Conservation (phyloP, 2,113 vertebrate species). For the Brevimyrus niger region DNA sequence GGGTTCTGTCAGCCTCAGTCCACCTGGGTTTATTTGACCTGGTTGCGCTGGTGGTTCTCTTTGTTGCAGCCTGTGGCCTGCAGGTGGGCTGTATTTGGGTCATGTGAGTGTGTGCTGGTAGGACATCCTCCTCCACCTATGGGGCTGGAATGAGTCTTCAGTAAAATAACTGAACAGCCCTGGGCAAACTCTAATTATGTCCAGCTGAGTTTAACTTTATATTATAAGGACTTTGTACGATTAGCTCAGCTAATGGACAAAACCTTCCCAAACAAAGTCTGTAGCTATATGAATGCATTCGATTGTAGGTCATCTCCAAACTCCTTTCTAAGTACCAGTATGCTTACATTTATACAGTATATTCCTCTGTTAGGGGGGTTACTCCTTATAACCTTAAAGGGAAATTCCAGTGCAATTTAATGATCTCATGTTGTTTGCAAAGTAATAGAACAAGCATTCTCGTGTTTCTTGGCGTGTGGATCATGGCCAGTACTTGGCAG, state of each 20-base stretch:
- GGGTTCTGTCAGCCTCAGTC: neutral
- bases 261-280: neutral
- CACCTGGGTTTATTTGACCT: neutral
- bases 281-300: neutral
- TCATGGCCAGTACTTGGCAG: neutral
- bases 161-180: neutral
- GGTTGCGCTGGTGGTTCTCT: neutral
- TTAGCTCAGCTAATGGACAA: neutral
- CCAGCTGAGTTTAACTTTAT: neutral
- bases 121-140: neutral
- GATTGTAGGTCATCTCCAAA: neutral
- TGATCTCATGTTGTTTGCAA: neutral
- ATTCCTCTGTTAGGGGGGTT: neutral
- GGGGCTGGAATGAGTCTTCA: neutral
- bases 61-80: neutral
- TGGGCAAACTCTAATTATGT: neutral
- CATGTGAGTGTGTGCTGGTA: neutral
- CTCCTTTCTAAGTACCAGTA: neutral
- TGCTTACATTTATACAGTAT: neutral
- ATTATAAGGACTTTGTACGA: neutral
- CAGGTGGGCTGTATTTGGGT: neutral
- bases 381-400: neutral
- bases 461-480: neutral
- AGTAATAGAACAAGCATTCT: conserved; percentile 3
- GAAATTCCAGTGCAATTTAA: neutral